Evolutionary conservation across 2,797 vertebrate genomes (phyloP).

Genomic region (Euphonia xanthogaster): DNA sequence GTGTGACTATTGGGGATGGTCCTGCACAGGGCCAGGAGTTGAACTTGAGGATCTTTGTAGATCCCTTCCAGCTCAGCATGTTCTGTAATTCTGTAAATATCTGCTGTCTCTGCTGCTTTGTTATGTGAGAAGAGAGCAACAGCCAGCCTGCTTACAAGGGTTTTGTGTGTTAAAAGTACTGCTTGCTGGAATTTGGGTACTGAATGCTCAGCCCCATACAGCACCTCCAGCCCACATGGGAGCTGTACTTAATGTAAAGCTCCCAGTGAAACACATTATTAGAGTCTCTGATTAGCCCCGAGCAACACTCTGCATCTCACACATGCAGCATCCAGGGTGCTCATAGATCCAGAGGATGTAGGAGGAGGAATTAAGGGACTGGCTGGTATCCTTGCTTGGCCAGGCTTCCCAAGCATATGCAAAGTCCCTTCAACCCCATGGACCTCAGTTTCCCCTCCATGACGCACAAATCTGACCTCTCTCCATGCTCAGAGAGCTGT

Average conservation of each 20-base stretch:
- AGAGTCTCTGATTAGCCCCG: neutral
- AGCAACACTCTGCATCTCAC: neutral
- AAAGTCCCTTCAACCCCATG: neutral
- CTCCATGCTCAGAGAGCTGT: fast-evolving
- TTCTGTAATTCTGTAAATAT: neutral
- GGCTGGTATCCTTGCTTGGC: neutral
- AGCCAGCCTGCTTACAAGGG: neutral
- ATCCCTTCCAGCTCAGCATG: neutral
- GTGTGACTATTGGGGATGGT: neutral
- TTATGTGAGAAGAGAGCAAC: neutral
- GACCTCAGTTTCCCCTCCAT: neutral
- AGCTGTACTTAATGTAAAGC: neutral
- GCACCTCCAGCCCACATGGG: neutral
- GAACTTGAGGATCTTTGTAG: neutral
- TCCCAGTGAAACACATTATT: neutral
- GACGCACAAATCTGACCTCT: neutral
- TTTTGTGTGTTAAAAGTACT: neutral
- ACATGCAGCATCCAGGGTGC: neutral
- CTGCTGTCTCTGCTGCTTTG: neutral
- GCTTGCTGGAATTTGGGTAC: neutral
- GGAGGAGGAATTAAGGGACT: neutral
- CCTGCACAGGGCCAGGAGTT: neutral
- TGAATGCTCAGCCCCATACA: neutral
- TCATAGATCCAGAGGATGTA: neutral
- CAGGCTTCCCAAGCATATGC: neutral